These are phyloP conservation scores for Rotaria magnacalcarata DNA, from an alignment of 2,888 invertebrate genomes.

Conservation along the genomic window DNA sequence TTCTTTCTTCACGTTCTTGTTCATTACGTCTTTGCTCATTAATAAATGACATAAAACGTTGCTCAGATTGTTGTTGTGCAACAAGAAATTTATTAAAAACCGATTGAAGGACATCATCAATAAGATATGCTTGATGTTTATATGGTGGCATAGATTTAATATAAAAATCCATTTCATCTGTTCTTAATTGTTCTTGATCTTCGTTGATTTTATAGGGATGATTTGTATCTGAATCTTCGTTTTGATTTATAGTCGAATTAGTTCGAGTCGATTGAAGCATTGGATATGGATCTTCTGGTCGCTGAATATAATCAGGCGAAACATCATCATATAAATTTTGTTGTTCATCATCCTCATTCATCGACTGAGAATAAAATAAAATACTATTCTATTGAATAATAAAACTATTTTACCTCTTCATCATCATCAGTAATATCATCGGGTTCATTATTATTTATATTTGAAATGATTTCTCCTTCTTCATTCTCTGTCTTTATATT, in stretches of 20 bases:
- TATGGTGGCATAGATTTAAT: conserved; percentile 11
- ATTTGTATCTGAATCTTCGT: neutral
- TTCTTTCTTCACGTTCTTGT: conserved; percentile 34
- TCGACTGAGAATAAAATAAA: neutral
- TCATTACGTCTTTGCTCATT: neutral
- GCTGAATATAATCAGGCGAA: neutral
- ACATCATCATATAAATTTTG: neutral
- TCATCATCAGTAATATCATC: neutral
- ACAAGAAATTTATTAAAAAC: conserved; percentile 12
- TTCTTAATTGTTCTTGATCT: neutral
- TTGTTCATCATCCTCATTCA: conserved; percentile 14
- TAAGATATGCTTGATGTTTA: conserved; percentile 28
- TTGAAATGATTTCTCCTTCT: neutral
- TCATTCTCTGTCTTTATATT: neutral
- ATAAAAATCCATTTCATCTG: conserved; percentile 28
- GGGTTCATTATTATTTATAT: neutral
- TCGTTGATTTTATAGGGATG: neutral
- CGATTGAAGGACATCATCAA: conserved; percentile 16
- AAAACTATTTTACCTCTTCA: neutral
- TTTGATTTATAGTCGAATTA: neutral
- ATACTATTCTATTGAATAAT: too few species aligned
- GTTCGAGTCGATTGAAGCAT: neutral
- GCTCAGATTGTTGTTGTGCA: neutral
- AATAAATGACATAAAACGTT: conserved; percentile 24
- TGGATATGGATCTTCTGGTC: conserved; percentile 8